Evolutionary conservation across 2,888 invertebrate species (phyloP).

Genomic region (Papilio elwesi): DNA sequence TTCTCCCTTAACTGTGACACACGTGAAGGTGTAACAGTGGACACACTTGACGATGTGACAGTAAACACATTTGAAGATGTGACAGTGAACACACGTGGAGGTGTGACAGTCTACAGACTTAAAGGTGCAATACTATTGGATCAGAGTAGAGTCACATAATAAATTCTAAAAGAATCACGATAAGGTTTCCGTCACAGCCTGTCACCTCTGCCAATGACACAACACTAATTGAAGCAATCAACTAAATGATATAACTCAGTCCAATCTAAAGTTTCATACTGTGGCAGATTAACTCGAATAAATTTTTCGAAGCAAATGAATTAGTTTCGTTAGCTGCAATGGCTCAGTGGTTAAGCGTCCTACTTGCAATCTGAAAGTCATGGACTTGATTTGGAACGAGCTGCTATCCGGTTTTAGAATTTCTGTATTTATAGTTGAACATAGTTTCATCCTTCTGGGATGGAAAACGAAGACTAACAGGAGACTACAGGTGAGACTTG

Average conservation of each 20-base stretch:
- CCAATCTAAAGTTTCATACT: neutral
- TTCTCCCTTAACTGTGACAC: conserved; percentile 21
- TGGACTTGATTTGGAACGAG: neutral
- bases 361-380: neutral
- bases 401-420: too few species aligned
- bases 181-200: conserved; percentile 31
- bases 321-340: neutral
- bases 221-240: conserved; percentile 19
- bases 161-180: conserved; percentile 24
- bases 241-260: conserved; percentile 28
- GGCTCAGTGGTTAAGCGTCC: neutral
- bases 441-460: too few species aligned
- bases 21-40: too few species aligned
- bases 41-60: too few species aligned
- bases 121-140: conserved; percentile 18
- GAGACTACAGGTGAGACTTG: too few species aligned
- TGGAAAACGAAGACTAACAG: too few species aligned
- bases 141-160: neutral
- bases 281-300: neutral
- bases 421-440: too few species aligned
- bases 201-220: conserved; percentile 14
- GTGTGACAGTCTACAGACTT: conserved; percentile 16
- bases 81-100: too few species aligned
- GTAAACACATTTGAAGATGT: conserved; percentile 12
- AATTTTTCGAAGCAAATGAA: neutral